phyloP scores from a whole-genome alignment of 2,797 vertebrate genomes.

The Megaceryle alcyon region DNA sequence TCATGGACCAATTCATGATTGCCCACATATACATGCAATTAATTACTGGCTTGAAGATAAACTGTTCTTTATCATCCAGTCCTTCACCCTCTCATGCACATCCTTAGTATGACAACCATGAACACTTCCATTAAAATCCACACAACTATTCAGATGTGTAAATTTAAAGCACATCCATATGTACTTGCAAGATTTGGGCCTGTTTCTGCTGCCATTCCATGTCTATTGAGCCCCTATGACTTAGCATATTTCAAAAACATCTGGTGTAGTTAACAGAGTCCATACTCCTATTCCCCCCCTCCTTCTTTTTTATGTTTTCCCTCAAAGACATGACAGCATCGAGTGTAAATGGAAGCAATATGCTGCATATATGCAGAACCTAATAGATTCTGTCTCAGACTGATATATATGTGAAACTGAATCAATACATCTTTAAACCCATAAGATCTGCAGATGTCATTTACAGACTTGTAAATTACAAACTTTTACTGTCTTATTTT shows the following conservation, averaged over 20 bases:
- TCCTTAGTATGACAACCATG: neutral
- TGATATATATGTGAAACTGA: constrained; percentile 35
- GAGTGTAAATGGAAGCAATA: constrained; percentile 42
- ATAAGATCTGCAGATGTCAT: constrained; percentile 63
- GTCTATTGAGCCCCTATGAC: neutral
- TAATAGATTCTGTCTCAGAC: constrained; percentile 31
- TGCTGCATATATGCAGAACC: neutral
- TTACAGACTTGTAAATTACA: constrained; percentile 70
- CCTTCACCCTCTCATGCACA: neutral
- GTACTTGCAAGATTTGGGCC: neutral
- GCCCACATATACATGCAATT: neutral
- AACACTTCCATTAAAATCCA: neutral
- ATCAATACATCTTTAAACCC: constrained; percentile 49
- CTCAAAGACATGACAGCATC: neutral
- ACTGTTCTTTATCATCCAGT: neutral
- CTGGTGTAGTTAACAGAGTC: constrained; percentile 45
- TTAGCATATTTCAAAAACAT: constrained; percentile 41
- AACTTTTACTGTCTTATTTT: constrained; percentile 66
- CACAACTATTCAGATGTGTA: neutral
- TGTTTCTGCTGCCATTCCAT: constrained; percentile 5
- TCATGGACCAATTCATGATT: neutral
- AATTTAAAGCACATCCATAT: neutral
- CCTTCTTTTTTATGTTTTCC: constrained; percentile 32
- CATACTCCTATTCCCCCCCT: neutral
- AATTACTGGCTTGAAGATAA: neutral